These are phyloP conservation scores for Phlogophora meticulosa DNA, from an alignment of 2,888 invertebrate species.

Conservation along the genomic window DNA sequence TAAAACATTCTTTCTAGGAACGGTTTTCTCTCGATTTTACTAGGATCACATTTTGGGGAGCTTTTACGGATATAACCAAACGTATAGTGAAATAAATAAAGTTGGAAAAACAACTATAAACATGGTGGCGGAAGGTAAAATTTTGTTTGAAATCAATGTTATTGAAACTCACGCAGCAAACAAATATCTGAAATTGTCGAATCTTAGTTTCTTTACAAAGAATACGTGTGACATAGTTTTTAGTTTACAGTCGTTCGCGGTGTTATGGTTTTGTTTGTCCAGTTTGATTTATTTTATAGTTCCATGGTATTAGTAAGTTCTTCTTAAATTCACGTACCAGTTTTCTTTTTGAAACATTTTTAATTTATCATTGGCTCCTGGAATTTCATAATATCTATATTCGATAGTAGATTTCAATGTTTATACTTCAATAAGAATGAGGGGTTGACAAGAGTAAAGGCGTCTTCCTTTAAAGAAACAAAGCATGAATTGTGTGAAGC, in stretches of 20 bases:
- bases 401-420: no score
- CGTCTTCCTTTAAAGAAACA: no score
- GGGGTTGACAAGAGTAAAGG: no score
- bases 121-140: neutral
- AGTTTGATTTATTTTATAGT: constrained; percentile 2
- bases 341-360: no score
- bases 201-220: constrained; percentile 1
- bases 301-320: neutral
- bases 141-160: constrained; percentile 13
- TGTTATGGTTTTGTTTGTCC: constrained; percentile 34
- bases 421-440: no score
- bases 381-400: no score
- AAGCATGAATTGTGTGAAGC: no score
- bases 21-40: neutral
- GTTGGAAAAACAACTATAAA: constrained; percentile 7
- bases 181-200: constrained; percentile 18
- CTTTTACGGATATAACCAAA: neutral
- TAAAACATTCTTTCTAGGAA: neutral
- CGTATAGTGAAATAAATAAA: neutral
- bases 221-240: constrained; percentile 18
- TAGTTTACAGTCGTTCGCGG: constrained; percentile 12
- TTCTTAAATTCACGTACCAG: no score
- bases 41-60: neutral
- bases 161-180: constrained; percentile 10
- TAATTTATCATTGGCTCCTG: no score